Evolutionary conservation across 2,888 invertebrate genomes (phyloP).

Genomic region (Calameuta filiformis): DNA sequence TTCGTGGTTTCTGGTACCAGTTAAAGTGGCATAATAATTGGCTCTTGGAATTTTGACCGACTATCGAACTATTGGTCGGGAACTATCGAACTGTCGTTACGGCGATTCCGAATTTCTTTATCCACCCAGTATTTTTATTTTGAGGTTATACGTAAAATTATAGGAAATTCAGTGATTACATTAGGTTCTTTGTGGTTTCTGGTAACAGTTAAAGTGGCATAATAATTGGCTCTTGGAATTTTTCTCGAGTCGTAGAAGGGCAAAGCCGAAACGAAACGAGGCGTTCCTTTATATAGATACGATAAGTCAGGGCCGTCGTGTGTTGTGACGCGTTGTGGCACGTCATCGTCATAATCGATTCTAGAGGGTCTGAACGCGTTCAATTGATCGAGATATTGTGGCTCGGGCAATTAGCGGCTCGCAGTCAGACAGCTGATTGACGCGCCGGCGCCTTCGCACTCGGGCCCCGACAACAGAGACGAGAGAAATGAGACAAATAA

Average conservation of each 20-base stretch:
- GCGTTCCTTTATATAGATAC: not conserved
- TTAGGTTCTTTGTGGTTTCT: not conserved
- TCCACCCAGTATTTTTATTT: too few species aligned
- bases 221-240: not conserved
- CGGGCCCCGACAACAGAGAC: not conserved
- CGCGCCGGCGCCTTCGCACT: constrained; percentile 34
- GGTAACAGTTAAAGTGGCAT: not conserved
- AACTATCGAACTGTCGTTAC: too few species aligned
- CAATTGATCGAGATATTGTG: constrained; percentile 54
- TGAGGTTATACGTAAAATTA: not conserved
- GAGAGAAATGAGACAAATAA: not conserved
- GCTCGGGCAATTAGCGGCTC: constrained; percentile 42
- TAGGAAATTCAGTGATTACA: not conserved
- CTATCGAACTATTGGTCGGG: not conserved
- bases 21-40: not conserved
- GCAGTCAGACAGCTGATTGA: constrained; percentile 51
- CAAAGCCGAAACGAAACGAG: not conserved
- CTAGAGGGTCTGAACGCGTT: constrained; percentile 36
- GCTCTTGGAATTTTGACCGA: not conserved
- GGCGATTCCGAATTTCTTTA: too few species aligned
- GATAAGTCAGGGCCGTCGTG: not conserved
- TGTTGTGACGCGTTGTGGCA: constrained; percentile 43
- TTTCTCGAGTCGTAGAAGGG: not conserved
- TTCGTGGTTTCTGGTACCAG: not conserved
- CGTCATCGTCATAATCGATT: constrained; percentile 60